Base-by-base conservation (phyloP, 2,888 invertebrate genomes). In the Capitulum mitella region DNA sequence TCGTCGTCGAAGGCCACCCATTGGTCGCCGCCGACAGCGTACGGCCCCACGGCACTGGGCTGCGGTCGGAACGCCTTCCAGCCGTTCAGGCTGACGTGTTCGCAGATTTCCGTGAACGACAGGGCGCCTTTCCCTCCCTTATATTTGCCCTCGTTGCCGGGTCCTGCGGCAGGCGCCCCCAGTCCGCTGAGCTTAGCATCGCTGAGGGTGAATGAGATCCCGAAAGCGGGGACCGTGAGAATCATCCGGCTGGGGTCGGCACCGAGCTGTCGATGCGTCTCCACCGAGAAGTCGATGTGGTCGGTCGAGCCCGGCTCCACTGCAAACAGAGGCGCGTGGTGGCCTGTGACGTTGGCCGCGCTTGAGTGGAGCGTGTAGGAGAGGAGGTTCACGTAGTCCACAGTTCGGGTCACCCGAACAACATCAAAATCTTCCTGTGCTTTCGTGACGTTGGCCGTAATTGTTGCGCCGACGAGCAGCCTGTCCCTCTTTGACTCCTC, bases 11-110 rank as follows among this genome's bases (percentile, higher is more conserved):
- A 61, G 12, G 61, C 61, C 32, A 61, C 61, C 61, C 61, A 61
- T 29, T 61, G 61, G 5, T 61, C 32, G 1, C 32, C 29, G 0
- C 16, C 10, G 1, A 61, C 29, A 6, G 61, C 61, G 16, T 61
- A 61, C 8, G 61, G 61, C 8, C 61, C 61, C 3, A 61, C 14
- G 29, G 61, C 29, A 16, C 16, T 12, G 14, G 29, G n/a, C 10
- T 29, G 14, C 32, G 29, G 29, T 3, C 61, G 61, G 61, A 61
- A 29, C 29, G 61, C 61, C 61, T n/a, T 8, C 61, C 61, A 61
- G 32, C 32, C 61, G 61, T 61, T 16, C 61, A 61, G 12, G 32
- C 29, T 32, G 61, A 61, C 8, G 61, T 87, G 87, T 86, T 87
- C 87, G 61, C 61, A 61, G 10, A 61, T 61, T 29, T 61, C 61